These are phyloP conservation scores for Agrotis ipsilon DNA, from an alignment of 2,888 invertebrate species.

Conservation along the genomic window DNA sequence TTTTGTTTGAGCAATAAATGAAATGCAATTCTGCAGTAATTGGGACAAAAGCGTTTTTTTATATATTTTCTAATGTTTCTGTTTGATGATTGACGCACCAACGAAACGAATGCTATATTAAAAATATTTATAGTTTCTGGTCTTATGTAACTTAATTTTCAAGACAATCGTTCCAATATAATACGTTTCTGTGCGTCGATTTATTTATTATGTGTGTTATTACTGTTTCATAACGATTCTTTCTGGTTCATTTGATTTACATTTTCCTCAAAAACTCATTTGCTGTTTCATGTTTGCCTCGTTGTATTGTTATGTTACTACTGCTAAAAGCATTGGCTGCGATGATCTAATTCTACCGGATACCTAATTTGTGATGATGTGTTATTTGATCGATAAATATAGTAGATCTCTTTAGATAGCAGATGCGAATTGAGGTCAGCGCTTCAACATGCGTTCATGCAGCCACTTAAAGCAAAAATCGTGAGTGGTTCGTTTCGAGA, in stretches of 20 bases:
- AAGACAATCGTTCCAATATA: conserved; percentile 56
- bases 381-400: conserved; percentile 77
- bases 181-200: conserved; percentile 40
- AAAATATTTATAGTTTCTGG: conserved; percentile 69
- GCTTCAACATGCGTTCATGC: conserved; percentile 66
- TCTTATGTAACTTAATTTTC: conserved; percentile 64
- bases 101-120: conserved; percentile 62
- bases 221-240: conserved; percentile 52
- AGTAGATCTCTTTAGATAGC: conserved; percentile 82
- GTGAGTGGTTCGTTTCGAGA: conserved; percentile 51
- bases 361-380: conserved; percentile 70
- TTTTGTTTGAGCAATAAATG: conserved; percentile 34
- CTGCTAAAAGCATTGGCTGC: conserved; percentile 28
- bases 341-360: conserved; percentile 65
- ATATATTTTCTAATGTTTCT: conserved; percentile 19
- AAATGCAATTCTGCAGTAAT: conserved; percentile 35
- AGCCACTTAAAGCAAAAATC: conserved; percentile 65
- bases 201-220: conserved; percentile 48
- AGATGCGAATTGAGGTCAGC: conserved; percentile 77
- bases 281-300: conserved; percentile 19
- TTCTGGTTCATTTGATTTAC: conserved; percentile 35
- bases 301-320: conserved; percentile 23
- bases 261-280: conserved; percentile 37
- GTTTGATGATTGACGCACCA: conserved; percentile 51
- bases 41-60: conserved; percentile 28